Conservation (phyloP, 2,113 vertebrate species). For the Heterocephalus glaber region DNA sequence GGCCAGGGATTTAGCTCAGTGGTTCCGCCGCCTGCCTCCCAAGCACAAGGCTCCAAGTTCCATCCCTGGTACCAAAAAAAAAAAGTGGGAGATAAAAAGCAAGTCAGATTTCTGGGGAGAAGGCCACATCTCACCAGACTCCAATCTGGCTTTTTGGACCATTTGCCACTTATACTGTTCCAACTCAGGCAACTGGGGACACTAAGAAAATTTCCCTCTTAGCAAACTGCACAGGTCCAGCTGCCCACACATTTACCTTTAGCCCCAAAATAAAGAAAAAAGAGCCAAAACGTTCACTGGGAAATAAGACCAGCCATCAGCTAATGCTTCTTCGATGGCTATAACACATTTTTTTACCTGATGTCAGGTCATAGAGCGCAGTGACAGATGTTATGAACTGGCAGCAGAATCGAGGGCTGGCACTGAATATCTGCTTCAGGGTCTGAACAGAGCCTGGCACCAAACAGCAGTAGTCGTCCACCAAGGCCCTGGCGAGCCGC, state of each 20-base stretch:
- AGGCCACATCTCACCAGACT: background rate
- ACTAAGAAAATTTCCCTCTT: background rate
- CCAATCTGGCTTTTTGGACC: background rate
- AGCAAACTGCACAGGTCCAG: background rate
- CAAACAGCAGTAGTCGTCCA: conserved; percentile 96
- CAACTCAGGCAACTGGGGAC: background rate
- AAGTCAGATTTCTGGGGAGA: background rate
- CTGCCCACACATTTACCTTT: background rate
- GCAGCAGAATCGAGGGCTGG: conserved; percentile 98
- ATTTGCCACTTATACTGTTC: background rate
- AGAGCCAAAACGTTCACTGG: background rate
- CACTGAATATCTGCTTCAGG: conserved; percentile 92
- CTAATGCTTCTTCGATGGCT: accelerated
- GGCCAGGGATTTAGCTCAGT: no score
- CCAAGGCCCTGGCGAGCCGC: conserved; percentile 92
- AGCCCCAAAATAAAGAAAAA: background rate
- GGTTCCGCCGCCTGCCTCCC: no score
- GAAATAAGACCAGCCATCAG: background rate
- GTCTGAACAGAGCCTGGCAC: conserved; percentile 94
- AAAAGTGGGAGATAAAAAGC: background rate
- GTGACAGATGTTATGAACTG: conserved; percentile 96
- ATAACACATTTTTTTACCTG: conserved; percentile 84
- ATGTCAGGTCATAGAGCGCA: conserved; percentile 93
- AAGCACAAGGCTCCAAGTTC: no score
- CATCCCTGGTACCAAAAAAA: no score